These are phyloP conservation scores for Molossus molossus DNA, from an alignment of 2,797 vertebrate species.

Conservation along the genomic window DNA sequence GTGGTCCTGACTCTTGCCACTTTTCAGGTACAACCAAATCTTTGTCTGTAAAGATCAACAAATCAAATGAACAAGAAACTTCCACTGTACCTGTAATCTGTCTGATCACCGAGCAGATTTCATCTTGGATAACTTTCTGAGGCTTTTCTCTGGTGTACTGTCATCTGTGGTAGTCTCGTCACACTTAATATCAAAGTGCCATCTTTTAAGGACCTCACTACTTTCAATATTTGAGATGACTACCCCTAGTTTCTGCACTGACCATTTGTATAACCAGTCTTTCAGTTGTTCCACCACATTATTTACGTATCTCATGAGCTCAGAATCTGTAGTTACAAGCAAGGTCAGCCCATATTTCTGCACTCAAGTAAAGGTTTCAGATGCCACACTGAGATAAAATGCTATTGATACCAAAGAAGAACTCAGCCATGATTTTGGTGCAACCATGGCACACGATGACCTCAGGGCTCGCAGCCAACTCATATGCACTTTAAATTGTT, in stretches of 20 bases:
- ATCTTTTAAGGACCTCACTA: neutral
- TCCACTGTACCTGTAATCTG: neutral
- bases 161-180: neutral
- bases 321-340: neutral
- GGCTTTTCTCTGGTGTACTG: neutral
- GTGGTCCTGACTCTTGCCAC: neutral
- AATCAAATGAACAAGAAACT: neutral
- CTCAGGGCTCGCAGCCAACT: neutral
- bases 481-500: constrained; percentile 77
- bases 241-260: neutral
- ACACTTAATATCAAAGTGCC: neutral
- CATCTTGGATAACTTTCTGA: neutral
- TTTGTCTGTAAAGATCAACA: neutral
- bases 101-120: too few species aligned
- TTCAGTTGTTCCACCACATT: neutral
- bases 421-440: neutral
- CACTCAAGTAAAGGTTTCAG: neutral
- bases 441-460: neutral
- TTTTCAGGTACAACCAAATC: neutral
- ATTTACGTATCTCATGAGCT: neutral
- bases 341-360: neutral
- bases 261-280: neutral
- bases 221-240: neutral
- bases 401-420: neutral
- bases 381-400: neutral